A percentile compares a stretch with the other conserved stretches of the same genome.
Evolutionary conservation across 1,140 invertebrate species (phyloP).

Genomic region (Daktulosphaira vitifoliae): DNA sequence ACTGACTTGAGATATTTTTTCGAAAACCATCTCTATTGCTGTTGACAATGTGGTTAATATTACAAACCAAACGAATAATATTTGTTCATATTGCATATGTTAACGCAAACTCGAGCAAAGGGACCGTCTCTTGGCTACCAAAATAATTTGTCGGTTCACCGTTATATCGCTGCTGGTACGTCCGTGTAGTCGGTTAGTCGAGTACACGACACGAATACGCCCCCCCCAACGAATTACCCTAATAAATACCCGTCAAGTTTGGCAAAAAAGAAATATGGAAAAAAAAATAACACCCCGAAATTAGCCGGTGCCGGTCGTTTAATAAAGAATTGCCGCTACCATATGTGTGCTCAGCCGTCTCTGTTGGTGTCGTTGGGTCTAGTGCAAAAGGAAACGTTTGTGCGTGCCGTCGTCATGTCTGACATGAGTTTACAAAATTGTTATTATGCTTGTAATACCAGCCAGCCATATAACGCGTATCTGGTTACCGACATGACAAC

Average conservation of each 20-base stretch:
- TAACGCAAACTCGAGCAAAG: constrained; percentile 1
- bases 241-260: constrained; percentile 30
- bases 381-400: constrained; percentile 25
- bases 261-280: not conserved
- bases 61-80: not conserved
- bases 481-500: constrained; percentile 1
- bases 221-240: not conserved
- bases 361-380: not conserved
- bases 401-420: constrained; percentile 28
- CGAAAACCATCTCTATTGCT: too few species aligned
- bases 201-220: not conserved
- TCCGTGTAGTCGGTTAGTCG: not conserved
- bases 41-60: too few species aligned
- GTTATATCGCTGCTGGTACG: not conserved
- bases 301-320: constrained; percentile 5
- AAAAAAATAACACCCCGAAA: constrained; percentile 15
- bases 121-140: not conserved
- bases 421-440: constrained; percentile 26
- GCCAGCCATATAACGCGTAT: constrained; percentile 23
- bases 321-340: constrained; percentile 23
- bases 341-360: not conserved
- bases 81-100: not conserved
- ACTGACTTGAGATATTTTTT: too few species aligned
- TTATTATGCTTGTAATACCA: constrained; percentile 22
- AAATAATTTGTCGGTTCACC: constrained; percentile 14